A percentile compares a stretch with the other conserved stretches of the same genome.
Conservation (phyloP, 1,140 invertebrate genomes). For the Pseudomyrmex gracilis region DNA sequence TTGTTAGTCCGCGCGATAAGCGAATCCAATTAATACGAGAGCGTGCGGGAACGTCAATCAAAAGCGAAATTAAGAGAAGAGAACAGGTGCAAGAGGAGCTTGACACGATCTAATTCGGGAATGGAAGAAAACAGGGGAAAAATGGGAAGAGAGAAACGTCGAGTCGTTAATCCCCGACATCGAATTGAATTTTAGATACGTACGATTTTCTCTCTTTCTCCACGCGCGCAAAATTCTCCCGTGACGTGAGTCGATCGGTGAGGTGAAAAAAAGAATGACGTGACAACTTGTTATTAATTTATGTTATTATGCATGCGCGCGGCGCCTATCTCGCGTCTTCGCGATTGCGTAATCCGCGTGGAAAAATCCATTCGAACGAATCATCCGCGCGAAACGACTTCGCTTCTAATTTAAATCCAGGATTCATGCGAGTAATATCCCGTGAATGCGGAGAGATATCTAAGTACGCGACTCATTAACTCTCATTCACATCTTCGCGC, state of each 20-base stretch:
- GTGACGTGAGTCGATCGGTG: slow-evolving; percentile 23
- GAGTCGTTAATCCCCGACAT: slow-evolving; percentile 66
- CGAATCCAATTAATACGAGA: not conserved
- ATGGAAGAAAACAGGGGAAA: slow-evolving; percentile 40
- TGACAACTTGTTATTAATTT: slow-evolving; percentile 35
- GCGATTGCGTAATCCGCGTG: not conserved
- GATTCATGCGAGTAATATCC: not conserved
- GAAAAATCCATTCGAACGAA: not conserved
- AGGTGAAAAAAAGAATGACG: slow-evolving; percentile 8
- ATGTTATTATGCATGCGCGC: slow-evolving; percentile 11
- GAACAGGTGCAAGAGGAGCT: slow-evolving; percentile 40
- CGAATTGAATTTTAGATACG: slow-evolving; percentile 68
- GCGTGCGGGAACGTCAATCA: slow-evolving; percentile 23
- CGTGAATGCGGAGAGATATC: too few species aligned
- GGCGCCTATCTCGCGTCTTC: not conserved
- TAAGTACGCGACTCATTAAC: too few species aligned
- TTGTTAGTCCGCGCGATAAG: not conserved
- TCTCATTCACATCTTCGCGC: too few species aligned
- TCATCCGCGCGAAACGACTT: slow-evolving; percentile 7
- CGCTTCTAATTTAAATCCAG: slow-evolving; percentile 1
- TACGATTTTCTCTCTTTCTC: slow-evolving; percentile 48
- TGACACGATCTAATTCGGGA: slow-evolving; percentile 53
- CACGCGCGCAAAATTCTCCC: slow-evolving; percentile 29
- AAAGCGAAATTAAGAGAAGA: slow-evolving; percentile 16
- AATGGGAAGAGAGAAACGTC: slow-evolving; percentile 62